Evolutionary conservation across 64 coral and sea anemone species (phyloP), one percentile per base, ranked within the genome.

Genomic region (Actinia equina): DNA sequence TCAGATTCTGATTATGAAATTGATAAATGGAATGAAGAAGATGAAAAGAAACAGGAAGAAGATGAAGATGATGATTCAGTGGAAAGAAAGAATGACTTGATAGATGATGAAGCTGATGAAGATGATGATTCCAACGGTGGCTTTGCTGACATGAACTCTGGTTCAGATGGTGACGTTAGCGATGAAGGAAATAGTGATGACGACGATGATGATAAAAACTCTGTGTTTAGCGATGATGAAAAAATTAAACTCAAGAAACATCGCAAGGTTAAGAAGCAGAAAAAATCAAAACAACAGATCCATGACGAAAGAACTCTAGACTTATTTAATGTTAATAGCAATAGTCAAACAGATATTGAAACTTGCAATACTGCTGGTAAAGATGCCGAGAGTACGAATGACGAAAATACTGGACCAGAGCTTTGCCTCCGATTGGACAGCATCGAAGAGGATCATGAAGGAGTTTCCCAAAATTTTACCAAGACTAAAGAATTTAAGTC

Each of bases 1-100:
- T 85, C 59, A 88, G 97, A 99, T 85, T 95, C 90, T 59, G 96
- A 98, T 88, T 90, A 83, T 95, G 97, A 99, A 87, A 63, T 99
- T 17, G 91, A 95, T 51, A 92, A 93, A 30, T 99, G 97, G 97
- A 99, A 99, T 80, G 79, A 84, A 61, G 89, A 86, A 20, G 97
- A 99, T 86, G 88, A 99, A 25, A 86, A 49, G 67, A 92, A 90
- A 80, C 97, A 99, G 77, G 93, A 95, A 64, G 93, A 91, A 82
- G 88, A 81, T 27, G 88, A 92, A 17, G 51, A 84, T 54, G 77
- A 89, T 5, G 69, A 89, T 56, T 52, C 54, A 44, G 49, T 12
- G 61, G 20, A 82, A 87, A 77, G 20, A 13, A 86, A 82, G 26
- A 82, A 86, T 82, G 85, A 14, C 0, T 92, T 92, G 7, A 59